Evolutionary conservation across 1,140 invertebrate genomes (phyloP).

Genomic region (Drosophila ananassae): DNA sequence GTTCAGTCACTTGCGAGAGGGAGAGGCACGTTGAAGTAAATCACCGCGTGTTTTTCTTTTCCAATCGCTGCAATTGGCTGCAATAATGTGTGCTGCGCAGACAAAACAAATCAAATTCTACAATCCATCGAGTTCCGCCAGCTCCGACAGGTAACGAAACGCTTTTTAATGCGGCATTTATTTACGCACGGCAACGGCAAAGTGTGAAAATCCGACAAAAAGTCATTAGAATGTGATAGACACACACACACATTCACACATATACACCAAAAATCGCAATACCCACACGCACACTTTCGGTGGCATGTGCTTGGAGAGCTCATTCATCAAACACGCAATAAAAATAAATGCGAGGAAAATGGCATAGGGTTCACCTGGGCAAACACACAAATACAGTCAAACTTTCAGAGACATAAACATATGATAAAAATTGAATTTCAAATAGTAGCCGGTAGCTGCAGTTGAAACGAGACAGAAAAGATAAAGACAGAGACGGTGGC

Average conservation of each 20-base stretch:
- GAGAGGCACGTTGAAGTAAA: slow-evolving; percentile 62
- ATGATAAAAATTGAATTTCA: slow-evolving; percentile 60
- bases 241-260: slow-evolving; percentile 23
- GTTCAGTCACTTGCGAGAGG: slow-evolving; percentile 49
- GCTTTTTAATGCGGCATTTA: slow-evolving; percentile 34
- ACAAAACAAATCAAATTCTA: slow-evolving; percentile 83
- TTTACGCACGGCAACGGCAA: slow-evolving; percentile 41
- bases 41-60: slow-evolving; percentile 66
- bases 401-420: slow-evolving; percentile 17
- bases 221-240: slow-evolving; percentile 53
- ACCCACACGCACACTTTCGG: slow-evolving; percentile 24
- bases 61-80: slow-evolving; percentile 59
- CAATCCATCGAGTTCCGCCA: slow-evolving; percentile 92
- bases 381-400: slow-evolving; percentile 19
- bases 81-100: slow-evolving; percentile 69
- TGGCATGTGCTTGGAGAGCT: slow-evolving; percentile 30
- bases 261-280: neutral
- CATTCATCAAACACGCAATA: slow-evolving; percentile 58
- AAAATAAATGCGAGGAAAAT: slow-evolving; percentile 41
- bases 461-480: slow-evolving; percentile 28
- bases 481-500: slow-evolving; percentile 25
- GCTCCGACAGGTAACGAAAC: slow-evolving; percentile 90
- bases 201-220: slow-evolving; percentile 50
- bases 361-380: slow-evolving; percentile 22
- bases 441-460: slow-evolving; percentile 52